Percentiles rank a stretch among this genome's conserved stretches.
These are phyloP conservation scores for Cyprinodon brontotheroides DNA, from an alignment of 2,113 vertebrate genomes.

Conservation along the genomic window DNA sequence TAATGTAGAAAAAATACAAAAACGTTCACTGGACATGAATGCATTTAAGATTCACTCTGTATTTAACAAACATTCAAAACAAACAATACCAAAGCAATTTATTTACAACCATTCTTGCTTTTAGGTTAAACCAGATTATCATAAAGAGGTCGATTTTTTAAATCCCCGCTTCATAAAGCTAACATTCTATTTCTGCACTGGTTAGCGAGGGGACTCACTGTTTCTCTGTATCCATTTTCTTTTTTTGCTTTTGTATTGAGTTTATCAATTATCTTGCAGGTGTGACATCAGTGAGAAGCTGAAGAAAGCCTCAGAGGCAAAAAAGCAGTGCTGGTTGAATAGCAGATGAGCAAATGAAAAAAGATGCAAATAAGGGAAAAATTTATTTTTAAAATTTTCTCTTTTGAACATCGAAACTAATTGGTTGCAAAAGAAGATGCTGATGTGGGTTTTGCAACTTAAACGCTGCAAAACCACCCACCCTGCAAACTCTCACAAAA, in stretches of 20 bases:
- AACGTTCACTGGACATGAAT: too few relatives aligned
- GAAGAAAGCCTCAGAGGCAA: slow-evolving; percentile 64
- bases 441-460: slow-evolving; percentile 56
- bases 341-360: slow-evolving; percentile 76
- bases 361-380: slow-evolving; percentile 72
- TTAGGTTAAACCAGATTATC: slow-evolving; percentile 40
- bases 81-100: background rate
- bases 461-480: slow-evolving; percentile 61
- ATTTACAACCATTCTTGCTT: slow-evolving; percentile 10
- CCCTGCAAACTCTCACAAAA: slow-evolving; percentile 46
- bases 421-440: slow-evolving; percentile 72
- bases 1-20: too few relatives aligned
- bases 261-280: slow-evolving; percentile 78
- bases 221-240: slow-evolving; percentile 35
- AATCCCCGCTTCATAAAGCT: slow-evolving; percentile 12
- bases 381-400: slow-evolving; percentile 62
- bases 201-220: slow-evolving; percentile 45
- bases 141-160: slow-evolving; percentile 36
- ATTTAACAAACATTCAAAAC: background rate
- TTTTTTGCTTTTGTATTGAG: slow-evolving; percentile 61
- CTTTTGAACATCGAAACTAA: slow-evolving; percentile 64
- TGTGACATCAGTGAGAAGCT: slow-evolving; percentile 70
- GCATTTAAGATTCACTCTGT: too few relatives aligned
- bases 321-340: slow-evolving; percentile 59
- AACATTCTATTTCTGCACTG: slow-evolving; percentile 47